These are phyloP conservation scores for Euura lappo DNA, from an alignment of 1,140 invertebrate species.

Conservation along the genomic window DNA sequence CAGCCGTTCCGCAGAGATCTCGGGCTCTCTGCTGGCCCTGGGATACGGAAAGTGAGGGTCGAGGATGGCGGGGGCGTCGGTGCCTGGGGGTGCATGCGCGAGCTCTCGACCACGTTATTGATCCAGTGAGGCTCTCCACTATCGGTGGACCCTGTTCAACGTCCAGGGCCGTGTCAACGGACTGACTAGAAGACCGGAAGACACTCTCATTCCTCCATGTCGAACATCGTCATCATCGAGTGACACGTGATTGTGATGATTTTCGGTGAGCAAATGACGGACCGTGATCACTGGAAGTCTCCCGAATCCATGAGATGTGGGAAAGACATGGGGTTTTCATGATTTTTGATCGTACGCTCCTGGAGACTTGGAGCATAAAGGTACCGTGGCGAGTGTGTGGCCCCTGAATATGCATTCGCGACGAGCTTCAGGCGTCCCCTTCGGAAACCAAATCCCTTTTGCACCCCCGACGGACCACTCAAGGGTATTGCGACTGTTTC, in stretches of 20 bases:
- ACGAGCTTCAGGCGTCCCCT: constrained; percentile 40
- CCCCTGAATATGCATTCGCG: constrained; percentile 55
- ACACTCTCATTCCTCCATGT: too few relatives aligned
- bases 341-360: background rate
- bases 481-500: constrained; percentile 55
- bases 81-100: constrained; percentile 47
- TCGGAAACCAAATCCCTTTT: constrained; percentile 53
- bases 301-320: background rate
- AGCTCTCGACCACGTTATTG: constrained; percentile 56
- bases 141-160: constrained; percentile 41
- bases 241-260: too few relatives aligned
- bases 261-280: background rate
- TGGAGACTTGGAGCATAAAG: constrained; percentile 16
- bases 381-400: background rate
- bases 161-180: constrained; percentile 44
- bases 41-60: constrained; percentile 9
- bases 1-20: constrained; percentile 32
- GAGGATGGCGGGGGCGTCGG: constrained; percentile 17
- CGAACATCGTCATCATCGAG: too few relatives aligned
- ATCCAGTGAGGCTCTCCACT: constrained; percentile 48
- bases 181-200: constrained; percentile 27
- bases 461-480: constrained; percentile 40
- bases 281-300: background rate
- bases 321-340: too few relatives aligned
- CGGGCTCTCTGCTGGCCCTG: too few relatives aligned